Percentiles rank a stretch among this genome's conserved stretches.
phyloP scores from a whole-genome alignment of 2,113 vertebrate genomes.

The Pogonocichla stellata region DNA sequence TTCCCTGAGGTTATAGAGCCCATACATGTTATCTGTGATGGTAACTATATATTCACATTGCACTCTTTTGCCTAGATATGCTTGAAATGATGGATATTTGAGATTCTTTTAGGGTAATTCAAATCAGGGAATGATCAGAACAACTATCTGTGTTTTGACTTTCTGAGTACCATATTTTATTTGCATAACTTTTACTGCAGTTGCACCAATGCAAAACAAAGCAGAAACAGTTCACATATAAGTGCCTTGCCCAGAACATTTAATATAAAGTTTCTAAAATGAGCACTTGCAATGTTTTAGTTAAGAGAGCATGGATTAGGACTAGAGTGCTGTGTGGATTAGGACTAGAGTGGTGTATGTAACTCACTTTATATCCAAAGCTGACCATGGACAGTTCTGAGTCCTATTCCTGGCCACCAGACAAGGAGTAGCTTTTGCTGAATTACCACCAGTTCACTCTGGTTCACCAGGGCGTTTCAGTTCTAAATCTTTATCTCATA shows the following conservation, averaged over 20 bases:
- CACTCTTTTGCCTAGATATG: not conserved
- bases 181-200: not conserved
- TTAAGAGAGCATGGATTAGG: not conserved
- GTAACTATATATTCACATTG: not conserved
- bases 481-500: not conserved
- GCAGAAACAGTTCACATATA: not conserved
- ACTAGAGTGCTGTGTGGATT: not conserved
- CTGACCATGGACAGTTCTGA: not conserved
- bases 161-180: not conserved
- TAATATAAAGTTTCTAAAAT: not conserved
- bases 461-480: not conserved
- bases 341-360: not conserved
- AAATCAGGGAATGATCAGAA: not conserved
- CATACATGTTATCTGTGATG: not conserved
- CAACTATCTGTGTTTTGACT: not conserved
- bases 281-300: not conserved
- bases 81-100: not conserved
- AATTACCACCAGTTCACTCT: not conserved
- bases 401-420: not conserved
- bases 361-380: not conserved
- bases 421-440: not conserved
- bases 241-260: not conserved
- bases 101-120: not conserved
- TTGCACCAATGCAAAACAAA: not conserved
- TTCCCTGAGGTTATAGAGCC: constrained; percentile 31